These are phyloP conservation scores for Lophochroa leadbeateri DNA, from an alignment of 2,113 vertebrate species.

Conservation along the genomic window DNA sequence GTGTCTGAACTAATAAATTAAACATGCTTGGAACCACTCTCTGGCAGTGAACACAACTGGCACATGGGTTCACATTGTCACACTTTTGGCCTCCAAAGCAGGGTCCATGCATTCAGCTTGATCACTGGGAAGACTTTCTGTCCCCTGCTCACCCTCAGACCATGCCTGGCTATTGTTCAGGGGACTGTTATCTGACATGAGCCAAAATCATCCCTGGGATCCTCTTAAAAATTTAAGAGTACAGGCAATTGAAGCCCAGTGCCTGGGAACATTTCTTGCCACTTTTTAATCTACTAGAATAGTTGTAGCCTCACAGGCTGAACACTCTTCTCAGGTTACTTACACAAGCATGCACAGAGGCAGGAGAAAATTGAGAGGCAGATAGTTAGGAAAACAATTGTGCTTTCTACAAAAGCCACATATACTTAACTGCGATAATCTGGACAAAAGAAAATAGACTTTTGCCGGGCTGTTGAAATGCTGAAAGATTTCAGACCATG, in stretches of 20 bases:
- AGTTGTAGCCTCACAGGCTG: not conserved
- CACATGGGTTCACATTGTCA: not conserved
- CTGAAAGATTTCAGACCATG: not conserved
- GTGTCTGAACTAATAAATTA: not conserved
- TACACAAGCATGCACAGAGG: not conserved
- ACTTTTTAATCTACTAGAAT: constrained; percentile 34
- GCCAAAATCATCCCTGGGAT: not conserved
- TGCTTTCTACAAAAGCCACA: not conserved
- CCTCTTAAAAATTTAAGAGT: not conserved
- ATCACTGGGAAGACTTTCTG: not conserved
- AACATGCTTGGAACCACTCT: not conserved
- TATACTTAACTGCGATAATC: not conserved
- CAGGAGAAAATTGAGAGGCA: constrained; percentile 15
- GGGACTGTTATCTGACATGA: not conserved
- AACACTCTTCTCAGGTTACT: constrained; percentile 22
- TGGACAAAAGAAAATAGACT: not conserved
- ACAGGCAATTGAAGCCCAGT: not conserved
- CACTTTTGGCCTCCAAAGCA: not conserved
- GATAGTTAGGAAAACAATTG: not conserved
- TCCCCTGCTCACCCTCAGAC: not conserved
- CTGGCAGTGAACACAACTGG: not conserved
- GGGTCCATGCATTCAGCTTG: not conserved
- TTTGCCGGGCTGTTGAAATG: not conserved
- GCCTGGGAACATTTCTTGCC: not conserved
- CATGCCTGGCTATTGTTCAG: not conserved